Evolutionary conservation across 2,113 vertebrate genomes (phyloP), one percentile per base, ranked within the genome.

Genomic region (Halcyon senegalensis): DNA sequence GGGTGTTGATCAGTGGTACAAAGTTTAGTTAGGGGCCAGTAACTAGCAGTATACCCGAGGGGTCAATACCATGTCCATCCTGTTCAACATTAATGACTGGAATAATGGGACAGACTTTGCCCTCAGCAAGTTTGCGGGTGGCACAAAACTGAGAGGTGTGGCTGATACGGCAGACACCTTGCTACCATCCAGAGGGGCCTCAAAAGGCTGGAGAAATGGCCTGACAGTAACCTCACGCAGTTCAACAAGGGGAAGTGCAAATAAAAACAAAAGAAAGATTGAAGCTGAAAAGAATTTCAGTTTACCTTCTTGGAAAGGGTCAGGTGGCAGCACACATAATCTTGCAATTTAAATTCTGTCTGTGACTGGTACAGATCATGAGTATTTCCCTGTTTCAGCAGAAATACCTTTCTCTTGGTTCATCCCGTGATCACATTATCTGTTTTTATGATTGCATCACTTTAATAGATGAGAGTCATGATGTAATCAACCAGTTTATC

Each of bases 171-270:
- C 44, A 86, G 41, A 83, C 4, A 31, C 17, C 62, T 39, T 39
- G 37, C 15, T 63, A n/a, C 30, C 27, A 27, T 53, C 13, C 33
- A 78, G 35, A 55, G 23, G 3, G 41, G 16, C 9, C n/a, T 27
- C 5, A 4, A 15, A 7, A 39, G 50, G 31, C 31, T 78, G 74
- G 69, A 82, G 15, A 85, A 82, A 43, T 35, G 0, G 41, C 28
- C 20, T 58, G 27, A 59, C 43, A 73, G 35, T 53, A 62, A 16
- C 3, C 1, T 60, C 0, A 0, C 13, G 3, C 7, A 77, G 39
- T 46, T 53, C 37, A 75, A 9, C 4, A 64, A 44, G 9, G 6
- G 31, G 13, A 70, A 62, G 8, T 33, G 6, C 1, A 5, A 14
- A 48, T n/a, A n/a, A 89, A 80, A 50, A 3, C 4, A 11, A 13